Percentiles rank a stretch among this genome's conserved stretches.
Evolutionary conservation across 92 coral and sea anemone genomes (phyloP).

Genomic region (Phenganax subtilis): DNA sequence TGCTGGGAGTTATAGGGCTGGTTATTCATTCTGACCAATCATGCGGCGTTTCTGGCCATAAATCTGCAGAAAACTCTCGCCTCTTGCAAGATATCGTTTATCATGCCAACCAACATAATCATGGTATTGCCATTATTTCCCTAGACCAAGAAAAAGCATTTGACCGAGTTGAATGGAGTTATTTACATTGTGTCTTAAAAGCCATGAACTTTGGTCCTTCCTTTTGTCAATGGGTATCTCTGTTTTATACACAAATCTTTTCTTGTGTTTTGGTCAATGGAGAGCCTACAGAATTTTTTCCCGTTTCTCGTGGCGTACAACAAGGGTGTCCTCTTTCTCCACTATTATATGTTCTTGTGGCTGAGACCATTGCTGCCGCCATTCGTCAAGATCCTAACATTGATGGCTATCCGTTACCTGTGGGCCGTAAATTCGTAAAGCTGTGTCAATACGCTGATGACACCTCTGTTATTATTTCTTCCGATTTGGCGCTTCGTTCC

Average conservation of each 20-base stretch:
- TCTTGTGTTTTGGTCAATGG: conserved; percentile 22
- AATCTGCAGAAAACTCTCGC: conserved; percentile 36
- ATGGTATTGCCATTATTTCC: conserved; percentile 35
- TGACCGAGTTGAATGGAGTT: conserved; percentile 54
- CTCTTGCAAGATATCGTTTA: conserved; percentile 23
- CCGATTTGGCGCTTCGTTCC: not conserved
- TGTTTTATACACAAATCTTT: conserved; percentile 28
- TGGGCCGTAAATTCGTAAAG: not conserved
- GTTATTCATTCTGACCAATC: conserved; percentile 44
- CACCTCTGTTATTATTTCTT: conserved; percentile 9
- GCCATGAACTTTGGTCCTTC: conserved; percentile 48
- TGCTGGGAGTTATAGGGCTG: conserved; percentile 21
- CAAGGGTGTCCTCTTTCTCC: conserved; percentile 39
- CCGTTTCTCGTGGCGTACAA: conserved; percentile 6
- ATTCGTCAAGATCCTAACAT: conserved; percentile 22
- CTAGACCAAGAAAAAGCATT: conserved; percentile 57
- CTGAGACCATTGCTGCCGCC: conserved; percentile 19
- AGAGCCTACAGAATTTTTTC: not conserved
- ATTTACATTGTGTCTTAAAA: conserved; percentile 15
- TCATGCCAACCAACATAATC: not conserved
- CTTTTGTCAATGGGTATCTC: conserved; percentile 28
- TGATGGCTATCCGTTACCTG: not conserved
- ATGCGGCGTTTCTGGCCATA: conserved; percentile 43
- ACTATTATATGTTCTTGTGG: conserved; percentile 12
- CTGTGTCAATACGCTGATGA: conserved; percentile 46